Base-by-base conservation (phyloP, 2,797 vertebrate species). In the Echeneis naucrates region DNA sequence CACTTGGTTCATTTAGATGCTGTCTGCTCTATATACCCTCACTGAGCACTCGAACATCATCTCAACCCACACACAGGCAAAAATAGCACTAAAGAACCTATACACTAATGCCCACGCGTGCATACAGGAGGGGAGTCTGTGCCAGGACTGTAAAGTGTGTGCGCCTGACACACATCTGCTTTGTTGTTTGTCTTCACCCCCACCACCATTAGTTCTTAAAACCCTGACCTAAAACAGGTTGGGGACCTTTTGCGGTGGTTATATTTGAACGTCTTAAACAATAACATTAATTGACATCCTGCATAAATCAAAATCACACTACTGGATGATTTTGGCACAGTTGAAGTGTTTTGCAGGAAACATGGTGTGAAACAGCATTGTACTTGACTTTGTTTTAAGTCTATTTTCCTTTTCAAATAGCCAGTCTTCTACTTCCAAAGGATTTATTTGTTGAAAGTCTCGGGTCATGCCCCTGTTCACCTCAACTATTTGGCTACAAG, bases 71-170 rank as follows among this genome's bases (percentile, higher is more conserved):
- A 78, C 65, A 75, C 72, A 19, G 9, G 44, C 58, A 79, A 30
- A 90, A 91, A 91, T 89, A 91, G 88, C 65, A 67, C 71, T 12
- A 33, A 74, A 72, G 74, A 81, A 65, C 54, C 73, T 67, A 80
- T 71, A 82, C 70, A 65, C 21, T 53, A 76, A 78, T 74, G 70
- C 47, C 38, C 40, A 56, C 48, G 40, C 85, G 35, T 62, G 44
- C 35, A 56, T 50, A 47, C 19, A 56, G 68, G 70, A 81, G 67
- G 27, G 40, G 17, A 51, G 60, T 65, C 40, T 21, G 51, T 44
- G 68, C 68, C 76, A 70, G 60, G 62, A 70, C 66, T 73, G 7
- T 13, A 53, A 71, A 74, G 72, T 64, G 62, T 62, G 44, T 59
- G n/a, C 33, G 9, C 53, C 51, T 66, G 27, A 55, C 55, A 76